phyloP scores from a whole-genome alignment of 1,140 invertebrate species.

The Trachelipus rathkii region DNA sequence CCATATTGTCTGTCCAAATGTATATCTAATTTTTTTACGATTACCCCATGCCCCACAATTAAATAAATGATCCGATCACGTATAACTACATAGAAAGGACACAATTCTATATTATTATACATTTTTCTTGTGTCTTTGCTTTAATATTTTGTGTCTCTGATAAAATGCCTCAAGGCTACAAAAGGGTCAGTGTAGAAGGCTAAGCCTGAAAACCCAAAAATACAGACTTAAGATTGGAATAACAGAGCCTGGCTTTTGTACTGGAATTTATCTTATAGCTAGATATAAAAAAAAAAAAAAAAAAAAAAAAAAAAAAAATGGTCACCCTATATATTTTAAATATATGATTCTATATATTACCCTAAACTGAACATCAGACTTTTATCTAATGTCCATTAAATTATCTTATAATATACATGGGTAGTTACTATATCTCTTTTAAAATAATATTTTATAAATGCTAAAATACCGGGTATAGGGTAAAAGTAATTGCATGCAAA shows the following conservation, averaged over 20 bases:
- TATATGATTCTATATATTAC: background rate
- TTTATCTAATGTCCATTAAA: background rate
- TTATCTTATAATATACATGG: background rate
- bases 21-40: background rate
- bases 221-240: background rate
- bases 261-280: background rate
- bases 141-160: background rate
- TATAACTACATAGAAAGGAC: background rate
- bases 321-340: background rate
- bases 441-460: background rate
- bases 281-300: too few relatives aligned
- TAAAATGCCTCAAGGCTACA: background rate
- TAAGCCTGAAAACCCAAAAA: background rate
- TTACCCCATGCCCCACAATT: background rate
- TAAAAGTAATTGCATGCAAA: background rate
- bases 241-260: background rate
- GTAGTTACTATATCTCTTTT: background rate
- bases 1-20: background rate
- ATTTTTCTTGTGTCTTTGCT: background rate
- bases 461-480: background rate
- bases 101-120: background rate
- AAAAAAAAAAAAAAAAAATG: background rate
- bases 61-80: constrained; percentile 1
- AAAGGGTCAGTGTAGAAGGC: background rate
- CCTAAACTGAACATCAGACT: background rate